Percentiles rank a stretch among this genome's conserved stretches.
These are phyloP conservation scores for Percina caprodes DNA, from an alignment of 2,113 vertebrate genomes.

Conservation along the genomic window DNA sequence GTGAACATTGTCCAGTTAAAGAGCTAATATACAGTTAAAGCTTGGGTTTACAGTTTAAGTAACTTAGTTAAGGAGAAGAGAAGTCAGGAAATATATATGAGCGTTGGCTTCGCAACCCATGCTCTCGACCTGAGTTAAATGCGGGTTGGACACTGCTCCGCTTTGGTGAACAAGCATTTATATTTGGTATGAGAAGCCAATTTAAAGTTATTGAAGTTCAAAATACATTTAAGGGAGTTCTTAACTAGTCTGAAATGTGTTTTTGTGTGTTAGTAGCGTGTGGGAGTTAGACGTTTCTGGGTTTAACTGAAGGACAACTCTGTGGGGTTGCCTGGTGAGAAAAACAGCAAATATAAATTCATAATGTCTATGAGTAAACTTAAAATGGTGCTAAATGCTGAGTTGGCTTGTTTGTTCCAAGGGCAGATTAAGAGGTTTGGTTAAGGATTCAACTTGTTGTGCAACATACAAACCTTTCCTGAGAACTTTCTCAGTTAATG, in stretches of 20 bases:
- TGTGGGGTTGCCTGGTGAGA: conserved; percentile 12
- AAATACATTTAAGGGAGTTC: background rate
- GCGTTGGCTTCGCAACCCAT: background rate
- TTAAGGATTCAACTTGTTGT: conserved; percentile 46
- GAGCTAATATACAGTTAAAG: conserved; percentile 24
- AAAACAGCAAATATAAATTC: background rate
- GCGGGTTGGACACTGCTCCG: background rate
- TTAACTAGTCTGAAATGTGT: background rate
- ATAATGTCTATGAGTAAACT: conserved; percentile 15
- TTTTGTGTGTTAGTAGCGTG: background rate
- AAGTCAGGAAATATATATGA: too few species aligned
- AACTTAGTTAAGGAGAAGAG: background rate
- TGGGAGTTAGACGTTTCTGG: background rate
- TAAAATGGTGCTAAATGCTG: conserved; percentile 23
- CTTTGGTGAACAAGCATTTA: background rate
- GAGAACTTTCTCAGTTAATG: conserved; percentile 37
- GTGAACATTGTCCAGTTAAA: conserved; percentile 21
- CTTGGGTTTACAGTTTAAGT: conserved; percentile 6
- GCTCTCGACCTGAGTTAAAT: background rate
- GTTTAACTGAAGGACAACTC: conserved; percentile 17
- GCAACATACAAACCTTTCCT: conserved; percentile 41
- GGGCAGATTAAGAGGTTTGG: conserved; percentile 39
- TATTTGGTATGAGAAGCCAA: background rate
- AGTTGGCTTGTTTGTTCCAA: conserved; percentile 44
- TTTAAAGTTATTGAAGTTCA: background rate